Base-by-base conservation (phyloP, 2,888 invertebrate species). In the Hesperia comma region DNA sequence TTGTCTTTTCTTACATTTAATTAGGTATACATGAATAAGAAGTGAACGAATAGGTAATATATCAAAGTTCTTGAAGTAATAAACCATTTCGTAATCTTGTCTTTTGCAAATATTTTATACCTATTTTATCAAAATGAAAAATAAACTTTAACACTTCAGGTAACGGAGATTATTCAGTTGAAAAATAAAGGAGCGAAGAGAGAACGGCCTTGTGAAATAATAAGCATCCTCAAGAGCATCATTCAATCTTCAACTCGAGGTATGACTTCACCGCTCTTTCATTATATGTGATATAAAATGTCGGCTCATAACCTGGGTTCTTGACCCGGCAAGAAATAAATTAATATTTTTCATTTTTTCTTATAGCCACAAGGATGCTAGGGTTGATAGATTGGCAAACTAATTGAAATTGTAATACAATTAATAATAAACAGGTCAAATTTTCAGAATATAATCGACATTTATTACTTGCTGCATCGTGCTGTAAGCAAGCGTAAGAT, bases 261-360 rank as follows among this genome's bases (percentile, higher is more conserved):
- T 63, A 63, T 33, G 15, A 57, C 37, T 49, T 21, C 54, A 33
- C 17, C 53, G 53, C 46, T 43, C 40, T 63, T 63, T 57, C 63
- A 63, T 57, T 56, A 56, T 37, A 57, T 63, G 63, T 57, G 49
- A 63, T 63, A 63, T 46, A 63, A 46, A 63, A 63, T 46, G 63
- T 56, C 46, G 21, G 8, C 33, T n/a, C 33, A 19, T 63, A 17
- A 55, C 54, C 32, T 37, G 37, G 6, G 21, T 14, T 51, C 51
- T 51, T 56, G 63, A 63, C 63, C 63, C 21, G 55, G 40, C 10
- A 46, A 56, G 46, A 46, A 46, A 63, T 56, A 37, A 54, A 40
- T 41, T 53, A 43, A 56, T 63, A 46, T 56, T 63, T 49, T 43
- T 26, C 54, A 55, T 55, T 46, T 61, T 56, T 46, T 55, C 19